phyloP scores from a whole-genome alignment of 2,113 vertebrate genomes.

The Arothron firmamentum region DNA sequence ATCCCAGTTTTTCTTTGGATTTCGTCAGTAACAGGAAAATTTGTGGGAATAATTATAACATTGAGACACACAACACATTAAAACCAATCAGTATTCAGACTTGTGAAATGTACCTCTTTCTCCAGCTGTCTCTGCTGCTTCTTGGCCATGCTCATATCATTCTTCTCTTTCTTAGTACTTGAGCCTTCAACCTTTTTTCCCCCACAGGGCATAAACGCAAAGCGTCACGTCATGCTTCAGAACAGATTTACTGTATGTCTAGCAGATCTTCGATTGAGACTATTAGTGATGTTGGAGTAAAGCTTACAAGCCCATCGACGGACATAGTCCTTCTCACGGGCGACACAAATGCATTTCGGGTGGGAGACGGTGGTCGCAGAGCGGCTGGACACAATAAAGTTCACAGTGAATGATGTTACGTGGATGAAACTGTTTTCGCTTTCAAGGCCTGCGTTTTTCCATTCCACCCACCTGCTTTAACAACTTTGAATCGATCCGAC shows the following conservation, averaged over 20 bases:
- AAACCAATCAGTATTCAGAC: neutral
- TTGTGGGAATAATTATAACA: no score
- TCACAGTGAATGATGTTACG: neutral
- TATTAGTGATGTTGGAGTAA: neutral
- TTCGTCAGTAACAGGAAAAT: no score
- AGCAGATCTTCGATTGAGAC: neutral
- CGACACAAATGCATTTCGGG: conserved; percentile 46
- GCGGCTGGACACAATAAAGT: conserved; percentile 22
- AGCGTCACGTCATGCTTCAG: neutral
- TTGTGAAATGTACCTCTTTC: conserved; percentile 80
- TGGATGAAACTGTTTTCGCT: no score
- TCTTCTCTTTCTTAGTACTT: conserved; percentile 74
- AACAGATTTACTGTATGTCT: neutral
- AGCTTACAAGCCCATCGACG: conserved; percentile 73
- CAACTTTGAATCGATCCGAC: conserved; percentile 68
- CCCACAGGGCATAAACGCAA: neutral
- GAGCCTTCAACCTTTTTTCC: conserved; percentile 49
- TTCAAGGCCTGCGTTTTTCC: neutral
- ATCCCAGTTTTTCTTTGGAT: no score
- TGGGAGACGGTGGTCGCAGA: conserved; percentile 50
- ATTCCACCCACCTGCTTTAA: conserved; percentile 72
- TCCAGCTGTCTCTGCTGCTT: conserved; percentile 85
- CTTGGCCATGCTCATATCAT: conserved; percentile 67
- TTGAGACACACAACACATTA: no score
- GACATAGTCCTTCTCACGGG: conserved; percentile 78